Conservation (phyloP, 2,888 invertebrate species). For the Euphydryas editha region DNA sequence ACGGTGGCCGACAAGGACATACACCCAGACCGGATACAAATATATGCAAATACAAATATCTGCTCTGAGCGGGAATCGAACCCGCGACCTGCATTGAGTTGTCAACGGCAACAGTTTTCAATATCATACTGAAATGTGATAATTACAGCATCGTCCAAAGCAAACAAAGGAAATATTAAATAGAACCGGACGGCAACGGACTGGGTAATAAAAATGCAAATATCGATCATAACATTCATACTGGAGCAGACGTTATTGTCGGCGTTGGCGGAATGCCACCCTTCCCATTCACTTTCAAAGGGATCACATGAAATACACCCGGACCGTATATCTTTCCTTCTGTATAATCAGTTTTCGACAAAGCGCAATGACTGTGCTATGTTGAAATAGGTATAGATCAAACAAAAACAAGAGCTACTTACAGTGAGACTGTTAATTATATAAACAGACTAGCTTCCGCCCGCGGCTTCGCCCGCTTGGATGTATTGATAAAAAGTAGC, state of each 20-base stretch:
- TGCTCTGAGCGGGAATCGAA: too few relatives aligned
- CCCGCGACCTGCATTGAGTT: too few relatives aligned
- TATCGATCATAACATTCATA: slow-evolving; percentile 61
- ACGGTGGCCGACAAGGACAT: too few relatives aligned
- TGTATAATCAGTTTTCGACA: slow-evolving; percentile 44
- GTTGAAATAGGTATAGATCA: not conserved
- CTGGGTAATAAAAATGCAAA: slow-evolving; percentile 67
- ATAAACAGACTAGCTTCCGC: too few relatives aligned
- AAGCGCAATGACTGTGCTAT: slow-evolving; percentile 19
- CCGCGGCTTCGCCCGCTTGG: too few relatives aligned
- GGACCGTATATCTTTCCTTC: slow-evolving; percentile 46
- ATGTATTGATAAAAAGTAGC: too few relatives aligned
- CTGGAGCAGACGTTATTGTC: slow-evolving; percentile 65
- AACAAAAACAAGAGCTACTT: not conserved
- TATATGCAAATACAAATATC: too few relatives aligned
- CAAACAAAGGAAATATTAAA: slow-evolving; percentile 44
- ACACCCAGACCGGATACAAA: too few relatives aligned
- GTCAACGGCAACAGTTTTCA: too few relatives aligned
- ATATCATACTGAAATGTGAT: too few relatives aligned
- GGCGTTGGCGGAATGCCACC: slow-evolving; percentile 63
- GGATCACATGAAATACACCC: slow-evolving; percentile 49
- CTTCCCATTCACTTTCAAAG: slow-evolving; percentile 54
- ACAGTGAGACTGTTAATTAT: not conserved
- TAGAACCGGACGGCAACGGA: slow-evolving; percentile 46
- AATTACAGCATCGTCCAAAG: slow-evolving; percentile 19